Evolutionary conservation across 2,113 vertebrate species (phyloP).

Genomic region (Strigops habroptila): DNA sequence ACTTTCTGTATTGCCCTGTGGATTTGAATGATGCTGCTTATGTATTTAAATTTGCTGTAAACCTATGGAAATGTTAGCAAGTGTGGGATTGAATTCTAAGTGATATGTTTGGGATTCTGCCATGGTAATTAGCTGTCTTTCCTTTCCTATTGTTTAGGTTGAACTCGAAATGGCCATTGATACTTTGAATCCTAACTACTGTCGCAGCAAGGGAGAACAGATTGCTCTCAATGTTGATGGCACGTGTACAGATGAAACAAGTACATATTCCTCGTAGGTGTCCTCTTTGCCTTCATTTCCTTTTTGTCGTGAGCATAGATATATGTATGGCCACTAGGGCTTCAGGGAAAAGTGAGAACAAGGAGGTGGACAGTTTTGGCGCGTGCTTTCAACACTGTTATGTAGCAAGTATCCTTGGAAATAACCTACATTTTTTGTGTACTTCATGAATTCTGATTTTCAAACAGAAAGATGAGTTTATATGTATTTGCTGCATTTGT

Average conservation of each 20-base stretch:
- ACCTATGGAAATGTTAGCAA: neutral
- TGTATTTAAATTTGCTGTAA: neutral
- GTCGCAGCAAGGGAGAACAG: conserved; percentile 96
- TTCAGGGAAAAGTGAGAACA: neutral
- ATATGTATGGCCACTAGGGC: neutral
- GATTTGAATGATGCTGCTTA: neutral
- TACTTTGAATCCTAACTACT: conserved; percentile 93
- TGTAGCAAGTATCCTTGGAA: neutral
- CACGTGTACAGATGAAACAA: conserved; percentile 83
- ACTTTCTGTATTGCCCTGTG: neutral
- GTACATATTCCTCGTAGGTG: conserved; percentile 88
- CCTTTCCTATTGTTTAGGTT: conserved; percentile 71
- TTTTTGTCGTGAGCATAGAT: neutral
- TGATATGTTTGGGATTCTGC: neutral
- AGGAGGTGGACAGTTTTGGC: neutral
- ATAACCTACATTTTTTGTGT: neutral
- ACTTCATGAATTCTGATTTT: neutral
- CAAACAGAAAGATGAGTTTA: neutral
- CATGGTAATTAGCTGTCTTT: neutral
- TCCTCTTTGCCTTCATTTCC: neutral
- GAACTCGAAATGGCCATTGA: conserved; percentile 90
- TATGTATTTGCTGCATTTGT: neutral
- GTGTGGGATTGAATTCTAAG: neutral
- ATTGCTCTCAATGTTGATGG: conserved; percentile 96
- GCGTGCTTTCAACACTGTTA: neutral